Base-by-base conservation (phyloP, 2,797 vertebrate species). In the Decapterus maruadsi region DNA sequence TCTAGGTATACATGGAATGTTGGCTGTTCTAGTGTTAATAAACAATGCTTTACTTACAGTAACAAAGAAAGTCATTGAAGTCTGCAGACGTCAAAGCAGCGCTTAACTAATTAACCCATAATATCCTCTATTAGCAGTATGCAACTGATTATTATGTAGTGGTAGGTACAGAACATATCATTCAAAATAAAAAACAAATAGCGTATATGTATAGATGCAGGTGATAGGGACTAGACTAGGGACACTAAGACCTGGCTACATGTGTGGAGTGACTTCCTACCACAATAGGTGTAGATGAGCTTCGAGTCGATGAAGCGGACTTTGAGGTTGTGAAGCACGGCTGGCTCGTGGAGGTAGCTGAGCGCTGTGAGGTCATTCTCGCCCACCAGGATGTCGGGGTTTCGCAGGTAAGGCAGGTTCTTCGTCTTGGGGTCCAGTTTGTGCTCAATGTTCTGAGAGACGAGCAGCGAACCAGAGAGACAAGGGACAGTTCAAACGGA, bases 361-460 rank as follows among this genome's bases (percentile, higher is more conserved):
- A 99, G 97, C 0, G 98, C 98, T 0, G 98, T 99, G 86, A 99
- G 96, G 94, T 99, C 98, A 87, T 99, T 99, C 87, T 99, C 98
- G 6, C 98, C 98, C 38, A 99, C 98, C 71, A 99, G 95, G 85
- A 99, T 99, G 93, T 99, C 98, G 0, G 98, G 98, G 92, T 99
- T 99, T 73, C 98, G 94, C 83, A 99, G 85, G 70, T 97, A 97
- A 1, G 98, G 98, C 50, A 99, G 93, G 70, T 98, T 97, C 93
- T 97, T 97, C 0, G 95, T 98, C 87, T 97, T 97, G 1, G 96
- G 94, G 79, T 99, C 98, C 42, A 99, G 92, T 80, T 90, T 92
- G 63, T 97, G 96, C 63, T 98, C 96, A 19, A 98, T 84, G 78
- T 94, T 95, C 98, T 99, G 16, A 61, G 1, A 55, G n/a, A 7